Percentiles rank a stretch among this genome's conserved stretches.
Evolutionary conservation across 2,113 vertebrate genomes (phyloP).

Genomic region (Sylvietta virens): DNA sequence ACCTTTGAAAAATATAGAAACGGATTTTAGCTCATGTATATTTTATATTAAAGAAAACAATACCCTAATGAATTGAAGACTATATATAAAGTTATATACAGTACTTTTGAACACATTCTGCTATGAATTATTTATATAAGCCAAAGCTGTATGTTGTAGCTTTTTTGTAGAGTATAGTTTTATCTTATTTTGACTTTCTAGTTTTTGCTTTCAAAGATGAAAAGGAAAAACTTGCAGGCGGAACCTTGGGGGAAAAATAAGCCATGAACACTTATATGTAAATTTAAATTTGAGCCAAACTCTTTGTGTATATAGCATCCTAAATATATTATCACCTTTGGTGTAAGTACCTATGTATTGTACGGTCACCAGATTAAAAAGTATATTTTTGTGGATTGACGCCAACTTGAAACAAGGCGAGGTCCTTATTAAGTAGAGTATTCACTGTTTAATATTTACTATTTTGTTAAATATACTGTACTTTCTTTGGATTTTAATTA

Average conservation of each 20-base stretch:
- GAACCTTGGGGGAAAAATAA: constrained; percentile 94
- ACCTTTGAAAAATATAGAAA: constrained; percentile 76
- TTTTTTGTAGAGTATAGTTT: constrained; percentile 88
- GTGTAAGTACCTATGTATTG: constrained; percentile 91
- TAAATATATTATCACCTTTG: constrained; percentile 93
- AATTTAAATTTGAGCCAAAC: constrained; percentile 98
- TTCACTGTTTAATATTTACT: constrained; percentile 95
- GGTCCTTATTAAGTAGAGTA: constrained; percentile 92
- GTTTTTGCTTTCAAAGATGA: constrained; percentile 84
- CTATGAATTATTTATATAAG: constrained; percentile 97
- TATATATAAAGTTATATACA: constrained; percentile 87
- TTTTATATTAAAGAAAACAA: constrained; percentile 86
- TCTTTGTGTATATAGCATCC: constrained; percentile 95
- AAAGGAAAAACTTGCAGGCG: constrained; percentile 86
- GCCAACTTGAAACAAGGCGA: constrained; percentile 89
- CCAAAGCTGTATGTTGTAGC: constrained; percentile 94
- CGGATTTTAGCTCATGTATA: constrained; percentile 84
- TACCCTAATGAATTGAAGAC: constrained; percentile 90
- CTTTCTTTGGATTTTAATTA: constrained; percentile 87
- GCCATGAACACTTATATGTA: constrained; percentile 98
- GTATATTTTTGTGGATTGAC: constrained; percentile 99
- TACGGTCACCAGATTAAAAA: constrained; percentile 92
- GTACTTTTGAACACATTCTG: constrained; percentile 90
- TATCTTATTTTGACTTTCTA: constrained; percentile 85
- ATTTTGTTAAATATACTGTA: constrained; percentile 95